Evolutionary conservation across 2,797 vertebrate genomes (phyloP).

Genomic region (Intellagama lesueurii): DNA sequence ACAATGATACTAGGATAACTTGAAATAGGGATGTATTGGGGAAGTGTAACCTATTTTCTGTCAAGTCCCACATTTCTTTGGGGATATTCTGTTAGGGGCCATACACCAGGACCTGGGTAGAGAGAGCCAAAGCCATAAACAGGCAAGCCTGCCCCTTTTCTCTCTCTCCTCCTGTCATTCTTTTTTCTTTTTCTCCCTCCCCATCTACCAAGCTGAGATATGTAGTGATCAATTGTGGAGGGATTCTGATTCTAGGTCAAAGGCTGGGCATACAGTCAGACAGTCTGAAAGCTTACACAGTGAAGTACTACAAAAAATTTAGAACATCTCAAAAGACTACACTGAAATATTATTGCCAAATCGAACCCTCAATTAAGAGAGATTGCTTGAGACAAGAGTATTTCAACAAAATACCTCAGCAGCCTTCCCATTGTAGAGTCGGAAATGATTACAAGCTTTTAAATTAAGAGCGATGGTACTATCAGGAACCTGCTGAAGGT

Average conservation of each 20-base stretch:
- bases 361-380: constrained; percentile 32
- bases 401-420: constrained; percentile 87
- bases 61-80: background rate
- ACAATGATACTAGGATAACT: constrained; percentile 37
- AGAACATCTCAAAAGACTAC: constrained; percentile 31
- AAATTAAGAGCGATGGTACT: constrained; percentile 97
- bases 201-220: background rate
- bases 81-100: background rate
- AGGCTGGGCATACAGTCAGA: background rate
- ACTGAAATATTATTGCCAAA: constrained; percentile 17
- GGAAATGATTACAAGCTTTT: constrained; percentile 97
- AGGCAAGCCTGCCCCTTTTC: background rate
- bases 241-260: background rate
- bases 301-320: background rate
- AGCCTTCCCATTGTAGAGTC: constrained; percentile 95
- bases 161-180: background rate
- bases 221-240: background rate
- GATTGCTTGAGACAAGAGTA: constrained; percentile 40
- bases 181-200: background rate
- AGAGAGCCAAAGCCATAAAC: background rate
- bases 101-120: background rate
- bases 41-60: background rate
- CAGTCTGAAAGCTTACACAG: constrained; percentile 1
- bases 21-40: background rate
- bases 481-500: constrained; percentile 95